These are phyloP conservation scores for Agrotis exclamationis DNA, from an alignment of 2,888 invertebrate species.

Conservation along the genomic window DNA sequence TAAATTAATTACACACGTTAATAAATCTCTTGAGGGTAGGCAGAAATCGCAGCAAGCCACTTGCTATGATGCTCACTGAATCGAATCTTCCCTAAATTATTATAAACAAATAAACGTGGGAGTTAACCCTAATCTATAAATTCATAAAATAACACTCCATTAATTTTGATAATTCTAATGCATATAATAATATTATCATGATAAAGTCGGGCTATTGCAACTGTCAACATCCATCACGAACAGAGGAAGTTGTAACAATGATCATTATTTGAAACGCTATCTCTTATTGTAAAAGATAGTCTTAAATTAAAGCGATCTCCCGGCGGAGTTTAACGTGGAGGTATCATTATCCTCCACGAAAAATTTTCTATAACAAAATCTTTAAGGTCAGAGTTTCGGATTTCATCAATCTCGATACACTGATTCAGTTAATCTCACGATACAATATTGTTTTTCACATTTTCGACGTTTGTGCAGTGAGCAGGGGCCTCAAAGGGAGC, in stretches of 20 bases:
- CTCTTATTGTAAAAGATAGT: slow-evolving; percentile 31
- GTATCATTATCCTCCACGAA: slow-evolving; percentile 38
- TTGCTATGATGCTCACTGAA: too few species aligned
- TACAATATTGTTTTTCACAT: slow-evolving; percentile 70
- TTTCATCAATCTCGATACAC: slow-evolving; percentile 43
- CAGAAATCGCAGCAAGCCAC: too few species aligned
- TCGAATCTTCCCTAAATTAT: too few species aligned
- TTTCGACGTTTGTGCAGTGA: slow-evolving; percentile 60
- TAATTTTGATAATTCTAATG: not conserved
- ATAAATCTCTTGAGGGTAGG: too few species aligned
- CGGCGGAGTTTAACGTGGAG: slow-evolving; percentile 12
- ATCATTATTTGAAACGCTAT: slow-evolving; percentile 44
- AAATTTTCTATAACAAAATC: slow-evolving; percentile 39
- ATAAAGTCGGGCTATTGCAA: slow-evolving; percentile 4
- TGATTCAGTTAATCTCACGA: slow-evolving; percentile 63
- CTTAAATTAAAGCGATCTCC: slow-evolving; percentile 31
- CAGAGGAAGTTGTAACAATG: slow-evolving; percentile 12
- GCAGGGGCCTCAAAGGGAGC: slow-evolving; percentile 73
- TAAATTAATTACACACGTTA: not conserved
- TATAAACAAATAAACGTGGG: too few species aligned
- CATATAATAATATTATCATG: slow-evolving; percentile 7
- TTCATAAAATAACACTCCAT: too few species aligned
- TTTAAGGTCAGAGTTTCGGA: slow-evolving; percentile 28
- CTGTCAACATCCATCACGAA: slow-evolving; percentile 1
- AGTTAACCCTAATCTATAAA: not conserved